Percentiles rank a stretch among this genome's conserved stretches.
phyloP scores from a whole-genome alignment of 2,113 vertebrate species.

The Rhinogobius similis region DNA sequence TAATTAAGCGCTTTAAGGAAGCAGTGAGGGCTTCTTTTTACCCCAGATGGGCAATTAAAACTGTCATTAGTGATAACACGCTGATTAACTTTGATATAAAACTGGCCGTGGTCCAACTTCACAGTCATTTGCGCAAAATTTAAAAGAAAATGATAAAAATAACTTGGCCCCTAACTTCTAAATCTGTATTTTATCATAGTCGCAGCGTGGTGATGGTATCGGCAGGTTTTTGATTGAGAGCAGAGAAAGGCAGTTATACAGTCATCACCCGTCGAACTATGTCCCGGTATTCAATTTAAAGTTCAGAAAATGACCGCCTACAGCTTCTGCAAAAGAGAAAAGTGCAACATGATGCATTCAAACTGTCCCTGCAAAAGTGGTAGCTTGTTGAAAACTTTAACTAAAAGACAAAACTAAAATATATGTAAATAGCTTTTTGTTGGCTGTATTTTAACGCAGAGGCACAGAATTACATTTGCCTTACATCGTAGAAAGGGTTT shows the following conservation, averaged over 20 bases:
- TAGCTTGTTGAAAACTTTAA: not conserved
- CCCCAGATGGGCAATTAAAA: constrained; percentile 36
- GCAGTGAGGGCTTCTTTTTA: constrained; percentile 1
- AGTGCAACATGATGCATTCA: not conserved
- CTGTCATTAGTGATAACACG: constrained; percentile 29
- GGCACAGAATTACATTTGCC: too few relatives aligned
- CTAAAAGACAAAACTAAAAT: too few relatives aligned
- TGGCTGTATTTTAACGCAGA: too few relatives aligned
- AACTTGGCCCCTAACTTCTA: not conserved
- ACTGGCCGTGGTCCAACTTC: constrained; percentile 23
- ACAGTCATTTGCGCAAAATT: constrained; percentile 3
- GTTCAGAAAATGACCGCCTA: constrained; percentile 27
- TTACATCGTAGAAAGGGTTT: too few relatives aligned
- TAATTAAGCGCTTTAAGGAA: constrained; percentile 38
- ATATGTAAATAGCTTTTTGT: too few relatives aligned
- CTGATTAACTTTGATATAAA: constrained; percentile 15
- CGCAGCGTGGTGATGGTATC: constrained; percentile 7
- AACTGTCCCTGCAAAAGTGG: not conserved
- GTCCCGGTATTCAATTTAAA: constrained; percentile 42
- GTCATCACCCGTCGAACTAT: constrained; percentile 16
- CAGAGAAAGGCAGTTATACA: constrained; percentile 24
- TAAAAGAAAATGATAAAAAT: too few relatives aligned
- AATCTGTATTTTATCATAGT: constrained; percentile 13
- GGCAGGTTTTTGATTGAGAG: constrained; percentile 22
- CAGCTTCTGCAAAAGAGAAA: constrained; percentile 2